Evolutionary conservation across 35 echinoderm and acorn worm species (phyloP), one percentile per base, ranked within the genome.

Genomic region (Chiridota heheva): DNA sequence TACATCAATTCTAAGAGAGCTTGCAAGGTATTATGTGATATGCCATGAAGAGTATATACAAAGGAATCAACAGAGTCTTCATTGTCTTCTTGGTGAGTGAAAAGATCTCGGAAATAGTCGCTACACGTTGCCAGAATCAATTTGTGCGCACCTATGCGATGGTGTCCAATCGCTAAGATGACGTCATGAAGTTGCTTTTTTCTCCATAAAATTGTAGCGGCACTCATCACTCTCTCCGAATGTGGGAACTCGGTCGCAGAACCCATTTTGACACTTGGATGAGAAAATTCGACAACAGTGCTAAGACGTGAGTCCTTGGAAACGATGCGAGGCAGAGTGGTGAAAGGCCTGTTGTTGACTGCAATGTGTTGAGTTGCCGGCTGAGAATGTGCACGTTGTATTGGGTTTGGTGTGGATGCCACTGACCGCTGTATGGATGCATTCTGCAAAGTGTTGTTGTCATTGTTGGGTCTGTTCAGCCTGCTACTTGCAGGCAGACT

Each of bases 1-100:
- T 98, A 98, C 85, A 98, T 89, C 0, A 86, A 91, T 34, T 98
- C 89, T 4, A 98, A 80, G 7, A 98, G 62, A 26, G 86, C 66
- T 20, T 84, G 84, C 7, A 98, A 28, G 2, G 84, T 86, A 17
- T 91, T 80, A 31, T 87, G 77, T 35, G 73, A 71, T 42, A 98
- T 81, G 42, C 95, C 93, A 58, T 98, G 89, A 2, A 98, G 64
- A 7, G 66, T 92, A 49, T 91, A 98, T 4, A 92, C 73, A 48
- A 98, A 92, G 20, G 72, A 58, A 25, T 88, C 81, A 12, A 73
- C 87, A 27, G 90, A 86, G 5, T 37, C 40, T 22, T 90, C 77
- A 1, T 77, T 67, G 27, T 71, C 82, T 43, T 82, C 84, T 39
- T 91, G 84, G 1, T 78, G 41, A 1, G 95, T 91, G 44, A 98